Evolutionary conservation across 2,888 invertebrate genomes (phyloP).

Genomic region (Allacma fusca): DNA sequence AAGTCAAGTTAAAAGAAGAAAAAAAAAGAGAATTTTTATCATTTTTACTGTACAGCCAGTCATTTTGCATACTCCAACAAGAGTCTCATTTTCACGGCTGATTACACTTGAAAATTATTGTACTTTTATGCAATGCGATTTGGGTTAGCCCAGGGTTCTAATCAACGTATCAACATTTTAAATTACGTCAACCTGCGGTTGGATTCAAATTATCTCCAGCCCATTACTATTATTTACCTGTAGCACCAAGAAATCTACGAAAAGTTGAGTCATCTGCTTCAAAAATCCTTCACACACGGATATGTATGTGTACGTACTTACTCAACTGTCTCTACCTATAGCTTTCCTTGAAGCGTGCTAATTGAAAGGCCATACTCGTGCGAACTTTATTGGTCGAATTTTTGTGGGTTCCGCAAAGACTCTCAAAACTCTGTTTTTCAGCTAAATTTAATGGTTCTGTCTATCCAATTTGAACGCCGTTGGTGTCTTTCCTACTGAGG

Average conservation of each 20-base stretch:
- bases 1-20: too few species aligned
- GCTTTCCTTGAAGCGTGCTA: not conserved
- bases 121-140: not conserved
- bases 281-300: not conserved
- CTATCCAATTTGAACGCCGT: too few species aligned
- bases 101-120: constrained; percentile 1
- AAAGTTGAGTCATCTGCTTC: constrained; percentile 7
- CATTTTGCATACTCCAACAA: not conserved
- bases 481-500: too few species aligned
- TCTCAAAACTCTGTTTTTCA: too few species aligned
- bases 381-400: not conserved
- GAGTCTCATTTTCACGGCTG: not conserved
- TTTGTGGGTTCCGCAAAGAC: not conserved
- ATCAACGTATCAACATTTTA: not conserved
- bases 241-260: not conserved
- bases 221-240: too few species aligned
- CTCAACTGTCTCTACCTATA: too few species aligned
- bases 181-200: not conserved
- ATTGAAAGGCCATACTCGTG: not conserved
- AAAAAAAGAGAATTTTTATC: too few species aligned
- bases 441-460: too few species aligned
- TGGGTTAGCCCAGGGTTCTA: not conserved
- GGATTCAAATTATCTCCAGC: too few species aligned
- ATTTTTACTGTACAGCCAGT: too few species aligned
- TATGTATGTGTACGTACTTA: too few species aligned